A percentile compares a stretch with the other conserved stretches of the same genome.
Conservation (phyloP, 2,888 invertebrate species). For the Sminthurides aquaticus region DNA sequence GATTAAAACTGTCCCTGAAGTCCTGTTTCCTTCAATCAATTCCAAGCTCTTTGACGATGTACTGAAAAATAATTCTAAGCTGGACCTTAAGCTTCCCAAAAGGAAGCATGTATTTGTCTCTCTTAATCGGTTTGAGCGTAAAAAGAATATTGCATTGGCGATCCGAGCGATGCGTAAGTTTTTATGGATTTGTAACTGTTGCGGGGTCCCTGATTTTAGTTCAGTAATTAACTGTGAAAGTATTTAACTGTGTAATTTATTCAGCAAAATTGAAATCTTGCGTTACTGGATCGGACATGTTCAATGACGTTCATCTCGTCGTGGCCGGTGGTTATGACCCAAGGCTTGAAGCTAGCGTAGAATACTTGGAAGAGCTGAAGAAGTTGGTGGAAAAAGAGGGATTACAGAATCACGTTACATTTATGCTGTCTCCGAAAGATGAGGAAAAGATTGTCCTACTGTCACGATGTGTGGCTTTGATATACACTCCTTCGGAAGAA, state of each 20-base stretch:
- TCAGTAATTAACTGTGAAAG: not conserved
- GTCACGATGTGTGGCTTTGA: conserved; percentile 64
- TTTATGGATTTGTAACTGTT: not conserved
- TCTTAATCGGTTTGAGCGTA: conserved; percentile 93
- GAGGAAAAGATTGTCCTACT: conserved; percentile 73
- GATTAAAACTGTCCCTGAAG: conserved; percentile 62
- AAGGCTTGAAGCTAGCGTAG: conserved; percentile 75
- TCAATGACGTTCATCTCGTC: conserved; percentile 68
- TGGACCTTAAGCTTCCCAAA: conserved; percentile 43
- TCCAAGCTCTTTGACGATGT: conserved; percentile 62
- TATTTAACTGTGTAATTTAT: not conserved
- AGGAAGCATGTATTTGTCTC: conserved; percentile 68
- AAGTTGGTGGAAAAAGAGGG: conserved; percentile 58
- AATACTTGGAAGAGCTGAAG: conserved; percentile 70
- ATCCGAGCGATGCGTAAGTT: conserved; percentile 65
- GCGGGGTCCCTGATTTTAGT: not conserved
- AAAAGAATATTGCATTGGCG: conserved; percentile 86
- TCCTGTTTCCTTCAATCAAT: conserved; percentile 91
- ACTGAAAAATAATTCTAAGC: conserved; percentile 44
- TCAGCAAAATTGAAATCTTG: conserved; percentile 39
- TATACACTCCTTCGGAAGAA: conserved; percentile 94
- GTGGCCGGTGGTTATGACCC: conserved; percentile 96
- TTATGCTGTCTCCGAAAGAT: conserved; percentile 82
- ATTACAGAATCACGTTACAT: conserved; percentile 65
- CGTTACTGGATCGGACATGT: conserved; percentile 45